Base-by-base conservation (phyloP, 2,797 vertebrate species). In the Diceros bicornis region DNA sequence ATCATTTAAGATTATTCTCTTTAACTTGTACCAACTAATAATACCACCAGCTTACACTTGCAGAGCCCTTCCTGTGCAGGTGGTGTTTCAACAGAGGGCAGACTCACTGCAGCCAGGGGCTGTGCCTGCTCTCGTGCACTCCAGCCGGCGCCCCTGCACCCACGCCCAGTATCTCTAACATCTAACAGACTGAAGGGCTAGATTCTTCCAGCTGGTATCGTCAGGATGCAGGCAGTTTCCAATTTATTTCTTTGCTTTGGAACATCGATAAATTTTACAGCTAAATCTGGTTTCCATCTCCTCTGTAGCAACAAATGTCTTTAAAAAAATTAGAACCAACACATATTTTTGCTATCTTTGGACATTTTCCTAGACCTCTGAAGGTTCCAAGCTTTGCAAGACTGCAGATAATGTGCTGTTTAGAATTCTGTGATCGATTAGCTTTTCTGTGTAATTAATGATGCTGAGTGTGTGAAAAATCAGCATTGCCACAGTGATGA, bases 231-330 rank as follows among this genome's bases (percentile, higher is more conserved):
- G 14, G 32, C 90, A 50, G 34, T 17, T 29, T 91, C 84, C 37
- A 86, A n/a, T 86, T 29, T 41, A 13, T 59, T 20, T 11, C 17
- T 37, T 52, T 12, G 55, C 57, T 50, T 37, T 50, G 71, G 55
- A 91, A 18, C 94, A 61, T 41, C 8, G 0, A 37, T 69, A 86
- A 83, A 91, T 83, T 78, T 37, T 37, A 34, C 0, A 52, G 89
- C 32, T 55, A 87, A 90, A 55, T 74, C 96, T 97, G 94, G 6
- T 88, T 97, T 98, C 62, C 71, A 83, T 90, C n/a, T 29, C 10
- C 34, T 29, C 17, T 23, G 7, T 41, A 90, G 92, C 86, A 50
- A 90, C 55, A 92, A 86, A 25, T 27, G 87, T 97, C 94, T 92
- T 77, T n/a, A 94, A 72, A 89, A 57, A 93, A 50, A 55, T n/a